phyloP scores from a whole-genome alignment of 2,797 vertebrate species.

The Microctenopoma steveboyesi region DNA sequence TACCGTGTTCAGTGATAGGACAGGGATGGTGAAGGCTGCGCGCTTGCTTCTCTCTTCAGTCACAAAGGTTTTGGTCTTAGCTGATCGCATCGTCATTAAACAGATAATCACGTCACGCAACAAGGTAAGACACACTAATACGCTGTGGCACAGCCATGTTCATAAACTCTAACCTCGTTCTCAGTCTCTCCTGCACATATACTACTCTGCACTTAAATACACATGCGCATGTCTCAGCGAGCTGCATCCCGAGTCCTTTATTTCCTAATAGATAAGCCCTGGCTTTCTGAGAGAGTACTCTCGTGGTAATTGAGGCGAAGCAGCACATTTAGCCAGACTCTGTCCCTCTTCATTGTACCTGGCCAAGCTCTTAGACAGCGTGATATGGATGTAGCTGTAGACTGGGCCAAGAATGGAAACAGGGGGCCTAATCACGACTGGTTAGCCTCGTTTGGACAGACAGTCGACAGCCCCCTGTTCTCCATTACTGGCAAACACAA shows the following conservation, averaged over 20 bases:
- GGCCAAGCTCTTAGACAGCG: conserved; percentile 52
- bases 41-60: conserved; percentile 95
- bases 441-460: conserved; percentile 76
- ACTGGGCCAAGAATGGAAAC: conserved; percentile 68
- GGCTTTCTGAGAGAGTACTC: conserved; percentile 57
- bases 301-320: conserved; percentile 72
- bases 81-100: conserved; percentile 97
- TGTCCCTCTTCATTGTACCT: conserved; percentile 47
- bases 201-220: background rate
- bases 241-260: conserved; percentile 32
- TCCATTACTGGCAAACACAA: conserved; percentile 81
- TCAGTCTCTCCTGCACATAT: background rate
- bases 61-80: conserved; percentile 96
- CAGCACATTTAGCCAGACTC: conserved; percentile 61
- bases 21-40: conserved; percentile 94
- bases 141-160: background rate
- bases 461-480: conserved; percentile 70
- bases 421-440: conserved; percentile 72
- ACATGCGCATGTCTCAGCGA: conserved; percentile 12
- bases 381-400: conserved; percentile 48
- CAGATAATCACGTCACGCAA: conserved; percentile 97
- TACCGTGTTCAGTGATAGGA: conserved; percentile 93
- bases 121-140: conserved; percentile 85
- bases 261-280: conserved; percentile 58
- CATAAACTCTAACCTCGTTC: background rate